These are phyloP conservation scores for Terebella lapidaria DNA, from an alignment of 2,888 invertebrate genomes.

Conservation along the genomic window DNA sequence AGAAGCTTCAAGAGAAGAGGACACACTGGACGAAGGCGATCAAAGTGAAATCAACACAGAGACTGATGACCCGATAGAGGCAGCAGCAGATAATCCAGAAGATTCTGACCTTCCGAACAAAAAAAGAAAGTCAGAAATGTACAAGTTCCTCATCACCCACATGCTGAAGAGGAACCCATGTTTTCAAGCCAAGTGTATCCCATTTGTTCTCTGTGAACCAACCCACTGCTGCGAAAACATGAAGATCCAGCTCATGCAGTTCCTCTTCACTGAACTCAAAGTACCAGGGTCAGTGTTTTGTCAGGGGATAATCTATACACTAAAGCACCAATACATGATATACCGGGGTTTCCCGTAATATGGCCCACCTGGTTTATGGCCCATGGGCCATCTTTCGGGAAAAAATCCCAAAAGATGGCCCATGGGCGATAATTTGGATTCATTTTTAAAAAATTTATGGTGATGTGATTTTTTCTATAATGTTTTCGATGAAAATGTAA, in stretches of 20 bases:
- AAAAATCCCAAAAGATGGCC: too few relatives aligned
- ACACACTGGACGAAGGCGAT: neutral
- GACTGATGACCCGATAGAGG: too few relatives aligned
- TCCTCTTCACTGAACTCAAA: constrained; percentile 10
- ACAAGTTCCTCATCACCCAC: constrained; percentile 12
- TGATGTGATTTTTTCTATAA: too few relatives aligned
- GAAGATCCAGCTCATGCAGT: constrained; percentile 5
- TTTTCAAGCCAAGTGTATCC: constrained; percentile 8
- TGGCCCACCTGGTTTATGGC: too few relatives aligned
- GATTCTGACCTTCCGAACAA: neutral
- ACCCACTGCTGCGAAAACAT: neutral
- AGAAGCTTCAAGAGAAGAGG: neutral
- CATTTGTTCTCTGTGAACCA: constrained; percentile 18
- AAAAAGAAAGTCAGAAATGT: neutral
- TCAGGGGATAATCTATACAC: too few relatives aligned
- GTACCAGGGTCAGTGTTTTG: constrained; percentile 14
- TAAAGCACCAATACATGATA: too few relatives aligned
- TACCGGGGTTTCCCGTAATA: too few relatives aligned
- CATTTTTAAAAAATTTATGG: too few relatives aligned
- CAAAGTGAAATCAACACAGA: neutral
- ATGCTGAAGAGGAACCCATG: constrained; percentile 15
- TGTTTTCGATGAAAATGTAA: too few relatives aligned
- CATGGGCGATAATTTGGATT: too few relatives aligned
- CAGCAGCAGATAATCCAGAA: neutral
- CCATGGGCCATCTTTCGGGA: too few relatives aligned